These are phyloP conservation scores for Plebejus argus DNA, from an alignment of 2,888 invertebrate genomes.

Conservation along the genomic window DNA sequence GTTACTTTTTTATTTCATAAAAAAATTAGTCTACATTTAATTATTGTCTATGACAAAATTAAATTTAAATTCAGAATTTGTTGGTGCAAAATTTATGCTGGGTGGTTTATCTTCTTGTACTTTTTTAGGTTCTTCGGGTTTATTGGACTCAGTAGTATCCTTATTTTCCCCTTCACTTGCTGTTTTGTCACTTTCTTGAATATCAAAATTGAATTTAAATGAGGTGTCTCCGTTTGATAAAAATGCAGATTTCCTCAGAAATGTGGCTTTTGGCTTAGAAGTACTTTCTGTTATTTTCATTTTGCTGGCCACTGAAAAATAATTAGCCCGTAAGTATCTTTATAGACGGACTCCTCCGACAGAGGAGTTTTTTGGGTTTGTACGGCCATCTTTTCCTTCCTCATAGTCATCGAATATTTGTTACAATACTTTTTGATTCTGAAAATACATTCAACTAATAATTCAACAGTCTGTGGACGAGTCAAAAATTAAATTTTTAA, in stretches of 20 bases:
- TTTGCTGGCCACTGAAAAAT: slow-evolving; percentile 76
- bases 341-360: slow-evolving; percentile 26
- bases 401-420: slow-evolving; percentile 20
- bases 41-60: slow-evolving; percentile 78
- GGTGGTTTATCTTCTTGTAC: slow-evolving; percentile 39
- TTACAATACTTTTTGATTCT: background rate
- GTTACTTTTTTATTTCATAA: background rate
- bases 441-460: slow-evolving; percentile 16
- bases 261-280: slow-evolving; percentile 82
- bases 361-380: slow-evolving; percentile 18
- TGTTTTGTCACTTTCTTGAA: slow-evolving; percentile 51
- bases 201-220: slow-evolving; percentile 78
- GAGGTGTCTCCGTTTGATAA: slow-evolving; percentile 72
- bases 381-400: background rate
- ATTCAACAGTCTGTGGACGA: background rate
- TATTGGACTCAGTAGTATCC: slow-evolving; percentile 37
- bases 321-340: slow-evolving; percentile 23
- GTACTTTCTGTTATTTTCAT: slow-evolving; percentile 79
- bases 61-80: slow-evolving; percentile 83
- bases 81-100: slow-evolving; percentile 65
- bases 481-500: too few species aligned
- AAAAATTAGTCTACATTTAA: slow-evolving; percentile 36
- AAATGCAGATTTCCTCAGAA: slow-evolving; percentile 84
- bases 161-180: slow-evolving; percentile 38
- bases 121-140: slow-evolving; percentile 36